Percentiles rank a stretch among this genome's conserved stretches.
Evolutionary conservation across 2,113 vertebrate genomes (phyloP).

Genomic region (Hemibagrus wyckioides): DNA sequence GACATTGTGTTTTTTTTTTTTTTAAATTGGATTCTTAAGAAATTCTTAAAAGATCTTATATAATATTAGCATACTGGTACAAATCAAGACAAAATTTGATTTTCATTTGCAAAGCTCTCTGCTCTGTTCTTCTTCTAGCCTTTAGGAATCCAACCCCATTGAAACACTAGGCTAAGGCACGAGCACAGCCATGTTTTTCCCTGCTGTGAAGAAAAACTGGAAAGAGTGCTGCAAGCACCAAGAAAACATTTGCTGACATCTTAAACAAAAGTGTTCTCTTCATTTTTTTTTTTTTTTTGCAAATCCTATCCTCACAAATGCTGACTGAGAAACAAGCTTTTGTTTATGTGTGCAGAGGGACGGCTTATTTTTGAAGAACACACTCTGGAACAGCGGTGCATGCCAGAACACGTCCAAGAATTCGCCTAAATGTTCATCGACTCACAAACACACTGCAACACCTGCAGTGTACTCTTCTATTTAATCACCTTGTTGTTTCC

Average conservation of each 20-base stretch:
- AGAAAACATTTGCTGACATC: not conserved
- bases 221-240: not conserved
- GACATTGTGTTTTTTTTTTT: not conserved
- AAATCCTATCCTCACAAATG: not conserved
- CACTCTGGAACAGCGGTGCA: constrained; percentile 10
- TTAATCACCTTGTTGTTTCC: constrained; percentile 31
- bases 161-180: not conserved
- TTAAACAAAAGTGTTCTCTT: not conserved
- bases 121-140: not conserved
- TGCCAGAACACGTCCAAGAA: constrained; percentile 10
- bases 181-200: not conserved
- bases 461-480: constrained; percentile 29
- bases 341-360: not conserved
- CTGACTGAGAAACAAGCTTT: constrained; percentile 17
- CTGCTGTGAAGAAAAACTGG: not conserved
- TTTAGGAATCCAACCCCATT: not conserved
- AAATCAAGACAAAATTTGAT: not conserved
- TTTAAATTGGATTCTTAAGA: not conserved
- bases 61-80: not conserved
- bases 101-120: not conserved
- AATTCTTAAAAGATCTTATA: not conserved
- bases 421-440: not conserved
- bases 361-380: not conserved
- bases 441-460: not conserved
- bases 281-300: not conserved